Percentiles rank a stretch among this genome's conserved stretches.
phyloP scores from a whole-genome alignment of 2,113 vertebrate genomes.

The Donacobius atricapilla region DNA sequence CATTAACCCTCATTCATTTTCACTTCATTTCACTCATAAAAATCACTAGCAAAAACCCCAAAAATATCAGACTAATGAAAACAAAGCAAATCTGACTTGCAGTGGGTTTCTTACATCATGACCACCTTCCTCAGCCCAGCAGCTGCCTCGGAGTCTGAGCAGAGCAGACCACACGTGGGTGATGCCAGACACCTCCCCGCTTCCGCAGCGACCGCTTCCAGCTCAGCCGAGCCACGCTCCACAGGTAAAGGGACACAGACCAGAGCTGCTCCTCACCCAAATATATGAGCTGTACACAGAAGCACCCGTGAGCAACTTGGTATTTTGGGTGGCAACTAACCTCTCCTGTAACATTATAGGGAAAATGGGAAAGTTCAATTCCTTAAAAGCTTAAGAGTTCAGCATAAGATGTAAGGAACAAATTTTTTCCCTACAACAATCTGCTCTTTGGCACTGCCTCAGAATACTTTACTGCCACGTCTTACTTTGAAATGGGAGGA shows the following conservation, averaged over 20 bases:
- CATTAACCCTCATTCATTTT: not conserved
- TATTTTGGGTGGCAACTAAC: not conserved
- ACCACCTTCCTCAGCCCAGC: not conserved
- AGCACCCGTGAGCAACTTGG: not conserved
- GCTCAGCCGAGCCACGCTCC: accelerated
- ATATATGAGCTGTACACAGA: not conserved
- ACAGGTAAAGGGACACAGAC: not conserved
- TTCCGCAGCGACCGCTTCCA: accelerated
- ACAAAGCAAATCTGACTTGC: not conserved
- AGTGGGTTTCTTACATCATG: not conserved
- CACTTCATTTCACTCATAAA: not conserved
- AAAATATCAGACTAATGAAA: not conserved
- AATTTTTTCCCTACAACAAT: constrained; percentile 67
- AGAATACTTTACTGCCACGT: constrained; percentile 80
- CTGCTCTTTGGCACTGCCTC: constrained; percentile 73
- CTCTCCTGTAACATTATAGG: not conserved
- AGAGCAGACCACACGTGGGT: not conserved
- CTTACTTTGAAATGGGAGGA: constrained; percentile 71
- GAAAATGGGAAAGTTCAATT: not conserved
- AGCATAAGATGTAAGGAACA: constrained; percentile 59
- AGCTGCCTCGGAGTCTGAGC: not conserved
- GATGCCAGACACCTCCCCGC: not conserved
- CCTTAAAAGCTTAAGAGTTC: constrained; percentile 39
- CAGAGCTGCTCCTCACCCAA: not conserved
- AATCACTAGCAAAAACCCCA: not conserved